Evolutionary conservation across 2,888 invertebrate species (phyloP), one percentile per base, ranked within the genome.

Genomic region (Cryptocephalus moraei): DNA sequence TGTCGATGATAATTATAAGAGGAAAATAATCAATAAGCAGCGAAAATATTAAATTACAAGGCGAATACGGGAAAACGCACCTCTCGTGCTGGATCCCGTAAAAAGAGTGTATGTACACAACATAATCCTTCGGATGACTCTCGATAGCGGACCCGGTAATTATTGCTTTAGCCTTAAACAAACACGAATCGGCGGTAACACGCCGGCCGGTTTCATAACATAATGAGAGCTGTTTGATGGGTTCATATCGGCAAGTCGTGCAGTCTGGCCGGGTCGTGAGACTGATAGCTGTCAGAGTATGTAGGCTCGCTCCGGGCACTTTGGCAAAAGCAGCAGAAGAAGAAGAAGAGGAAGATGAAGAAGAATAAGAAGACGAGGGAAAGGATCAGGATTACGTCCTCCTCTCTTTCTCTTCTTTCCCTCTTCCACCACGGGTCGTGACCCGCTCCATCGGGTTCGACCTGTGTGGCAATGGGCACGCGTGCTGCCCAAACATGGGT

Each of bases 201-300:
- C 22, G 22, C 36, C 36, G 54, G 56, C 56, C 59, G 55, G 48
- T 59, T 59, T 60, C 59, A 59, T 57, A 60, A 58, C 55, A 50
- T 58, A 57, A 54, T 58, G 56, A 57, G 54, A 51, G 54, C 51
- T 54, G 52, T 54, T 50, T 51, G 53, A 55, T 55, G 57, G 52
- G 55, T 47, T 48, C 52, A 54, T 54, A 53, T 56, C 57, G 51
- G 56, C 52, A 55, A 57, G 54, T 58, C 58, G 57, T 58, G 57
- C 54, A 48, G 54, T 54, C 52, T 51, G 55, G 49, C 49, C 50
- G 53, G 57, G 62, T 65, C 65, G 64, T 64, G 64, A 65, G 64
- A 65, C 60, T 65, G 65, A 65, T 64, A 63, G 64, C 64, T 64
- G 65, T 64, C 65, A 64, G 62, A 59, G 55, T 56, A 54, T 53